A percentile compares a stretch with the other conserved stretches of the same genome.
phyloP scores from a whole-genome alignment of 2,113 vertebrate genomes.

The Cygnus atratus region DNA sequence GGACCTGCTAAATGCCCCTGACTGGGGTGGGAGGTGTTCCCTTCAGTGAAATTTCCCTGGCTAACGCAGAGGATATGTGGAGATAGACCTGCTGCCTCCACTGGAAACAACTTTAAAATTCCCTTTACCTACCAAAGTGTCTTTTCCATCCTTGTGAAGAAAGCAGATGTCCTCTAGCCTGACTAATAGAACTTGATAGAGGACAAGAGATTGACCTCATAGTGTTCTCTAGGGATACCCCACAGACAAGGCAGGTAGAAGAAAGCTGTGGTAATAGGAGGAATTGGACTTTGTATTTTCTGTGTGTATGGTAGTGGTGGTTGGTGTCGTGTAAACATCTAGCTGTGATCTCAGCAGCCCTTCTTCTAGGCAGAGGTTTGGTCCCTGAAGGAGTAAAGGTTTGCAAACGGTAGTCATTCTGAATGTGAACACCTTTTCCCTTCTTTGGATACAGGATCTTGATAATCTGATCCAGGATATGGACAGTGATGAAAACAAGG shows the following conservation, averaged over 20 bases:
- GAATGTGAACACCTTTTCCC: slow-evolving; percentile 14
- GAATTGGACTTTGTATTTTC: not conserved
- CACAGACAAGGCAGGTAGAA: not conserved
- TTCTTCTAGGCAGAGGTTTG: not conserved
- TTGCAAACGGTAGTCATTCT: not conserved
- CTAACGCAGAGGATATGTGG: not conserved
- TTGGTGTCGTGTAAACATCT: not conserved
- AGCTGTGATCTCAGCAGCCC: not conserved
- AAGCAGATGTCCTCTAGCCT: not conserved
- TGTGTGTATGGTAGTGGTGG: rapidly evolving
- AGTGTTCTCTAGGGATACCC: not conserved
- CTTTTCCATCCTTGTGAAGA: not conserved
- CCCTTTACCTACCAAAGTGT: not conserved
- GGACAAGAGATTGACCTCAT: not conserved
- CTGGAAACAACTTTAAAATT: not conserved
- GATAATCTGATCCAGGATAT: slow-evolving; percentile 92
- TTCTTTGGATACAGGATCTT: slow-evolving; percentile 83
- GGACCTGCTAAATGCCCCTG: not conserved
- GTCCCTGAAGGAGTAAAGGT: not conserved
- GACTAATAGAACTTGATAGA: not conserved
- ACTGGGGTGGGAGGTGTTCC: not conserved
- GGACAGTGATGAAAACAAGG: slow-evolving; percentile 92
- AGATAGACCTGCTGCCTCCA: not conserved
- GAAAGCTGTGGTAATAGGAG: not conserved
- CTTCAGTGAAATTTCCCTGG: not conserved